These are phyloP conservation scores for Halichoerus grypus DNA, from an alignment of 2,113 vertebrate species.

Conservation along the genomic window DNA sequence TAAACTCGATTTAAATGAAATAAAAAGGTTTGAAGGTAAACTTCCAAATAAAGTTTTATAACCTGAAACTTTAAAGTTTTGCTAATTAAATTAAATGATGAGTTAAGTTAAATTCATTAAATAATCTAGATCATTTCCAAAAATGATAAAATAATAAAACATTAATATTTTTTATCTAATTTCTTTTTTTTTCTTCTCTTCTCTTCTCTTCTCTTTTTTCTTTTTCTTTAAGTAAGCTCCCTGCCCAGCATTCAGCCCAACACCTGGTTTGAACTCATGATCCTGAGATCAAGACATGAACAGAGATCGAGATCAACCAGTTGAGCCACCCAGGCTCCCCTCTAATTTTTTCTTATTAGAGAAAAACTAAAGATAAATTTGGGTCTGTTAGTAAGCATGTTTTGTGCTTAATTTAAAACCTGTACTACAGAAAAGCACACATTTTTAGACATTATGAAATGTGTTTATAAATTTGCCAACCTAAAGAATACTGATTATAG, in stretches of 20 bases:
- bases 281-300: too few species aligned
- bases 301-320: too few species aligned
- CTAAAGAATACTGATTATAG: background rate
- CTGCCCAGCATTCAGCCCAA: too few species aligned
- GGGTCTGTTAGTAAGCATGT: background rate
- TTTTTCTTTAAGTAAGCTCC: too few species aligned
- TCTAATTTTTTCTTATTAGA: background rate
- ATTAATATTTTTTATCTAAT: background rate
- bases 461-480: background rate
- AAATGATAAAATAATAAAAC: background rate
- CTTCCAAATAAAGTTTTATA: background rate
- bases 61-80: background rate
- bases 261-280: too few species aligned
- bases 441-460: background rate
- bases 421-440: background rate
- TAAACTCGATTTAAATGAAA: background rate
- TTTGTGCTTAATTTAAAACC: background rate
- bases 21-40: background rate
- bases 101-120: background rate
- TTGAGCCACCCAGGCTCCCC: too few species aligned
- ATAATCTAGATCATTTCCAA: background rate
- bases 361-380: background rate
- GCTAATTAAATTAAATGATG: background rate
- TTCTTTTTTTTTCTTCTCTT: too few species aligned
- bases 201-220: rapidly evolving